These are phyloP conservation scores for Siniperca undulata DNA, from an alignment of 2,797 vertebrate species.

Conservation along the genomic window DNA sequence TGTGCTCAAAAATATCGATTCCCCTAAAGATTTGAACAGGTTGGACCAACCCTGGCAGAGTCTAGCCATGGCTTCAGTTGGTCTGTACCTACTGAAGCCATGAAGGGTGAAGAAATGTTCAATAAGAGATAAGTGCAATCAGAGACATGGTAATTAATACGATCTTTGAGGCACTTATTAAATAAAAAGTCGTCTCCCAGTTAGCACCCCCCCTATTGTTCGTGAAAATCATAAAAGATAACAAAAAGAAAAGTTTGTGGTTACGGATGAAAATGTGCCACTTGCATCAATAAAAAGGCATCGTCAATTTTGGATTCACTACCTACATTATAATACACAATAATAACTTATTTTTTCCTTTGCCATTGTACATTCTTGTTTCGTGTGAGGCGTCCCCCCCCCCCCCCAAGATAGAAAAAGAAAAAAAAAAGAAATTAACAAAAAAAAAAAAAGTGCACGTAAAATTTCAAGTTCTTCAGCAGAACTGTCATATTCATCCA, in stretches of 20 bases:
- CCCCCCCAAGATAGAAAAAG: slow-evolving; percentile 59
- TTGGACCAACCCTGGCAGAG: slow-evolving; percentile 25
- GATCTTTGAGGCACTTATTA: slow-evolving; percentile 90
- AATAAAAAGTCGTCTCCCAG: slow-evolving; percentile 80
- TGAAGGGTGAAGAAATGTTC: slow-evolving; percentile 34
- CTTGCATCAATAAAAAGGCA: slow-evolving; percentile 90
- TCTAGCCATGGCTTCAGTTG: slow-evolving; percentile 10
- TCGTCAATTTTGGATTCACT: slow-evolving; percentile 84
- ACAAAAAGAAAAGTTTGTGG: slow-evolving; percentile 47
- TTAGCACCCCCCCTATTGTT: slow-evolving; percentile 44
- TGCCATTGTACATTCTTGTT: slow-evolving; percentile 88
- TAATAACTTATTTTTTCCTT: slow-evolving; percentile 71
- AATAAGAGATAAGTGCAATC: slow-evolving; percentile 72
- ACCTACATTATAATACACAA: slow-evolving; percentile 86
- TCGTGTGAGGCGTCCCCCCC: slow-evolving; percentile 72
- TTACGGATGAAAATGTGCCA: slow-evolving; percentile 84
- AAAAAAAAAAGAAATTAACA: slow-evolving; percentile 19
- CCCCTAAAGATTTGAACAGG: slow-evolving; percentile 1
- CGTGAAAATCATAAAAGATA: slow-evolving; percentile 53
- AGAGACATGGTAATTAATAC: slow-evolving; percentile 70
- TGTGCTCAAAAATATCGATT: slow-evolving; percentile 15
- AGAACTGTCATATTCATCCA: slow-evolving; percentile 78
- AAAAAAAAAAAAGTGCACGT: slow-evolving; percentile 77
- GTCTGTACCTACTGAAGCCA: slow-evolving; percentile 14
- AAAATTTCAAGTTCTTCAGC: slow-evolving; percentile 75